These are phyloP conservation scores for Cygnus atratus DNA, from an alignment of 2,113 vertebrate genomes.

Conservation along the genomic window DNA sequence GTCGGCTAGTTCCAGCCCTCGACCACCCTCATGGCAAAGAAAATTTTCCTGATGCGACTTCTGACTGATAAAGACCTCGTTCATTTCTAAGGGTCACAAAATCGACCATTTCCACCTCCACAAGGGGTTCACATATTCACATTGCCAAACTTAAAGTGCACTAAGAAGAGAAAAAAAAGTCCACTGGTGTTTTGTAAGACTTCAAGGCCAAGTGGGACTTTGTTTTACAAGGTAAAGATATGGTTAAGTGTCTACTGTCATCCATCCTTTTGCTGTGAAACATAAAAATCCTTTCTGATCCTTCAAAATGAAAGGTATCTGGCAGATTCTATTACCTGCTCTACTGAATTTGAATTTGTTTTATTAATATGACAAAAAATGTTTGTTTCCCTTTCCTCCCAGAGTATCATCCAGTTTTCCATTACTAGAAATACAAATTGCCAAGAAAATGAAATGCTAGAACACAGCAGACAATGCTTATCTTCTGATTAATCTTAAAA, in stretches of 20 bases:
- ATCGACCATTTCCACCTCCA: neutral
- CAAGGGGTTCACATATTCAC: neutral
- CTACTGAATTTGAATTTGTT: neutral
- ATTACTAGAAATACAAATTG: neutral
- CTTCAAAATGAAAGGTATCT: neutral
- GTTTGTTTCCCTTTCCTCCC: neutral
- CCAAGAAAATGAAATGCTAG: constrained; percentile 24
- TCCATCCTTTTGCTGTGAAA: neutral
- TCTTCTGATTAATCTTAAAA: constrained; percentile 1
- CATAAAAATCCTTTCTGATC: neutral
- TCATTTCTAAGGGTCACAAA: neutral
- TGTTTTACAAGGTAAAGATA: neutral
- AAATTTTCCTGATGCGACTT: neutral
- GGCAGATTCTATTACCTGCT: neutral
- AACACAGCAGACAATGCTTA: neutral
- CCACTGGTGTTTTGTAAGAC: neutral
- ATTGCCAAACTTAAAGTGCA: neutral
- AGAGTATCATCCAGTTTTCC: constrained; percentile 16
- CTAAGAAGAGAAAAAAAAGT: neutral
- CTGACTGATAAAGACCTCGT: neutral
- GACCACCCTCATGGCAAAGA: neutral
- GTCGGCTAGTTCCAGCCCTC: neutral
- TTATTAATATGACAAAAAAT: neutral
- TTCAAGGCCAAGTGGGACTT: neutral
- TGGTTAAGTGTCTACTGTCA: neutral